phyloP scores from a whole-genome alignment of 2,113 vertebrate species.

The Lanius collurio region DNA sequence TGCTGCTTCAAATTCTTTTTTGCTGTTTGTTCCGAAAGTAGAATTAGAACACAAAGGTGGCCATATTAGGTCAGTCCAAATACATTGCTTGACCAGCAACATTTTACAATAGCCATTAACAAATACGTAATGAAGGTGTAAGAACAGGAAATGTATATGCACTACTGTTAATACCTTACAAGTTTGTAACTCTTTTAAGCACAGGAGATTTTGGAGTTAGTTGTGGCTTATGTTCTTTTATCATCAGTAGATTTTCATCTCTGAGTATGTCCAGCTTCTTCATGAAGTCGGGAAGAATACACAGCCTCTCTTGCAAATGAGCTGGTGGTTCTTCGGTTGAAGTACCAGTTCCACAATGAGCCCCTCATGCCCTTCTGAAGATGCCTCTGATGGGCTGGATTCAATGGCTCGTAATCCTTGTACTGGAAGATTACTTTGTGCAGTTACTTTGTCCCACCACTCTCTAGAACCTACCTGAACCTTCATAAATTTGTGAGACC shows the following conservation, averaged over 20 bases:
- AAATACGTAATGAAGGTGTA: background rate
- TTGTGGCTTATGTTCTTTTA: background rate
- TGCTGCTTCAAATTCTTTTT: background rate
- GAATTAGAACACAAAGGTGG: background rate
- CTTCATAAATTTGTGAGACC: background rate
- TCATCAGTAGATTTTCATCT: background rate
- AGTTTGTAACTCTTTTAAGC: background rate
- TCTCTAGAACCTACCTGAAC: background rate
- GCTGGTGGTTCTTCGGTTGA: background rate
- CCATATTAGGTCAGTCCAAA: background rate
- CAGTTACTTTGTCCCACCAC: background rate
- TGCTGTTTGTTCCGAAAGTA: background rate
- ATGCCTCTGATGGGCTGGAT: accelerated
- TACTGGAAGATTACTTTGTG: background rate
- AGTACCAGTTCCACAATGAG: background rate
- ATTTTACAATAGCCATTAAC: background rate
- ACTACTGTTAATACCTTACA: background rate
- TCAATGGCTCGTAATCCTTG: background rate
- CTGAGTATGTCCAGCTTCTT: background rate
- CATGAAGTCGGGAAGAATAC: background rate
- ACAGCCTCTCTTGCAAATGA: background rate
- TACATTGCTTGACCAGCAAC: background rate
- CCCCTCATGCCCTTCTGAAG: background rate
- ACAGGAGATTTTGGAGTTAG: background rate
- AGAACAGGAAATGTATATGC: background rate